A percentile compares a stretch with the other conserved stretches of the same genome.
Conservation (phyloP, 2,888 invertebrate genomes). For the Gnatocerus cornutus region DNA sequence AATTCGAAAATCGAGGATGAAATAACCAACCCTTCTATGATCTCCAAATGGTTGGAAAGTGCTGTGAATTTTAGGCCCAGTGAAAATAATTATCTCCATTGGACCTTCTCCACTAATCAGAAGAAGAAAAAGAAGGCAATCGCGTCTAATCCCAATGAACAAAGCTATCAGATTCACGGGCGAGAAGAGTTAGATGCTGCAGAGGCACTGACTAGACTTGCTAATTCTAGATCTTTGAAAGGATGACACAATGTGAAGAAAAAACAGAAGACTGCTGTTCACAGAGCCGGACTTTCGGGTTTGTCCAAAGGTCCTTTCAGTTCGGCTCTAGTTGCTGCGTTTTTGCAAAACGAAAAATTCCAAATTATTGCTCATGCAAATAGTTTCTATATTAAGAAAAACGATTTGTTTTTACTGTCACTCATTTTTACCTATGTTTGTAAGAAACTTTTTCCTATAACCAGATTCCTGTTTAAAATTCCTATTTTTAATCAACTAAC, state of each 20-base stretch:
- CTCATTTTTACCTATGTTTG: not conserved
- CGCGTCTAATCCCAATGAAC: conserved; percentile 23
- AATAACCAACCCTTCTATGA: conserved; percentile 73
- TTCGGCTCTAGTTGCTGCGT: not conserved
- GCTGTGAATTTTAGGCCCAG: conserved; percentile 83
- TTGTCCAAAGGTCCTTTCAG: not conserved
- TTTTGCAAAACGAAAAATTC: conserved; percentile 2
- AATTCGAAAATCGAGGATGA: conserved; percentile 55
- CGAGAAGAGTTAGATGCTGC: conserved; percentile 85
- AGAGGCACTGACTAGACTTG: conserved; percentile 81
- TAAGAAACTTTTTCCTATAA: not conserved
- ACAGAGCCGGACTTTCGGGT: not conserved
- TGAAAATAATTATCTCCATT: conserved; percentile 81
- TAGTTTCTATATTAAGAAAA: not conserved
- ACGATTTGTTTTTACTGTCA: not conserved
- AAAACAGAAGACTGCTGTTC: conserved; percentile 1
- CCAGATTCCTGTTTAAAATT: conserved; percentile 32
- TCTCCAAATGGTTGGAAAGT: conserved; percentile 85
- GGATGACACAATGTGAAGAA: conserved; percentile 16
- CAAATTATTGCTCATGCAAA: conserved; percentile 12
- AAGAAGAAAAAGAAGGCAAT: conserved; percentile 61
- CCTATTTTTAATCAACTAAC: conserved; percentile 37
- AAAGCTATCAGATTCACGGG: conserved; percentile 70
- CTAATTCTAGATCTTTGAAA: conserved; percentile 65
- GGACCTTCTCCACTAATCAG: conserved; percentile 70